phyloP scores from a whole-genome alignment of 2,797 vertebrate species.

The Tinamus major region DNA sequence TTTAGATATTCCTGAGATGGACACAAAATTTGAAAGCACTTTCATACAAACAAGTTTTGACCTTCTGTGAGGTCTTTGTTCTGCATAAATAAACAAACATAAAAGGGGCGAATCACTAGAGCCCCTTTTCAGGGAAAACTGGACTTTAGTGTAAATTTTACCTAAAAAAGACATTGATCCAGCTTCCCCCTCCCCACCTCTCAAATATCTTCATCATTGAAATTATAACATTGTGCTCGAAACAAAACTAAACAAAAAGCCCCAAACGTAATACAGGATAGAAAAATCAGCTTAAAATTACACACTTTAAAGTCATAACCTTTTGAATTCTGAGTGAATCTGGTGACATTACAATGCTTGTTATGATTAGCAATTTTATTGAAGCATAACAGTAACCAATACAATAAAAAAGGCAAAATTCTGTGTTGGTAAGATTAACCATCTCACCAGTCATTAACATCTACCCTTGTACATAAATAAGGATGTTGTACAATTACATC shows the following conservation, averaged over 20 bases:
- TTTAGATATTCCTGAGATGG: neutral
- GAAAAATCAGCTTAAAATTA: neutral
- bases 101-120: neutral
- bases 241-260: neutral
- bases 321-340: neutral
- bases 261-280: neutral
- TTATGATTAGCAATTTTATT: neutral
- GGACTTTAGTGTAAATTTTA: neutral
- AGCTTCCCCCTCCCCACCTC: neutral
- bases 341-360: neutral
- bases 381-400: neutral
- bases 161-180: neutral
- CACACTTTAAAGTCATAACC: neutral
- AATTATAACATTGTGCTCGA: neutral
- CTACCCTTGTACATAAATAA: neutral
- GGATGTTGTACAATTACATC: neutral
- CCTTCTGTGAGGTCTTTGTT: neutral
- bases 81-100: neutral
- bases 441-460: neutral
- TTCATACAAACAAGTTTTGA: neutral
- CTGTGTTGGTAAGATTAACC: neutral
- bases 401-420: neutral
- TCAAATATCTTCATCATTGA: neutral
- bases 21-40: neutral
- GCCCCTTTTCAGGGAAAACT: neutral